A percentile compares a stretch with the other conserved stretches of the same genome.
Evolutionary conservation across 92 coral and sea anemone genomes (phyloP).

Genomic region (Parazoanthus atlanticus): DNA sequence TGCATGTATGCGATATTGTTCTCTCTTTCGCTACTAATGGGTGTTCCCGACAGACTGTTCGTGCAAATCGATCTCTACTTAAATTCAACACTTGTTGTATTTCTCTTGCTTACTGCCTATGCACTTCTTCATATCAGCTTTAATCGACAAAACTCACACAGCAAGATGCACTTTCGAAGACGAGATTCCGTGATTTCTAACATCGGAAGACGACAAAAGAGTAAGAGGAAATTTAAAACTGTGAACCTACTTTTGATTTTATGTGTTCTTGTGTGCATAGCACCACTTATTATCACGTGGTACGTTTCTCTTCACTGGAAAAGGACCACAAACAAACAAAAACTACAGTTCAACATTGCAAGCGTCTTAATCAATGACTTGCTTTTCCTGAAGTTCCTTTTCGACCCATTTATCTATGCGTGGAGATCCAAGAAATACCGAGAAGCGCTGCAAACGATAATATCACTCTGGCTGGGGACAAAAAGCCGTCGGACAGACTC

Average conservation of each 20-base stretch:
- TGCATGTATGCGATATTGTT: constrained; percentile 65
- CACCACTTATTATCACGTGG: constrained; percentile 75
- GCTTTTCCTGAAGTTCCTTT: constrained; percentile 70
- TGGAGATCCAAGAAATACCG: constrained; percentile 70
- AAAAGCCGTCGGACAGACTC: constrained; percentile 7
- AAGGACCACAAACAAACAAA: constrained; percentile 21
- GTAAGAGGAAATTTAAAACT: constrained; percentile 54
- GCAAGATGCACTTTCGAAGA: constrained; percentile 33
- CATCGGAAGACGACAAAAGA: background rate
- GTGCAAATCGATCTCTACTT: constrained; percentile 68
- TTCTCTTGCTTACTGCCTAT: constrained; percentile 66
- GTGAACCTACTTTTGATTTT: constrained; percentile 60
- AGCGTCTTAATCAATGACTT: constrained; percentile 57
- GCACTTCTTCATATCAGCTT: constrained; percentile 62
- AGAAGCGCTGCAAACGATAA: constrained; percentile 54
- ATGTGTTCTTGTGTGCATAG: constrained; percentile 60
- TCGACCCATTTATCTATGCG: constrained; percentile 79
- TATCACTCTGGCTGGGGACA: constrained; percentile 36
- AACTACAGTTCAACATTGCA: constrained; percentile 27
- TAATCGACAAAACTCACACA: constrained; percentile 54
- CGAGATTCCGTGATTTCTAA: constrained; percentile 37
- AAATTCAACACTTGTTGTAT: constrained; percentile 57
- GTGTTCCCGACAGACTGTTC: constrained; percentile 58
- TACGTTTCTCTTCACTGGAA: constrained; percentile 65
- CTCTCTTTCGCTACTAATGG: constrained; percentile 57